Conservation (phyloP, 2,113 vertebrate species). For the Hydrochoerus hydrochaeris region DNA sequence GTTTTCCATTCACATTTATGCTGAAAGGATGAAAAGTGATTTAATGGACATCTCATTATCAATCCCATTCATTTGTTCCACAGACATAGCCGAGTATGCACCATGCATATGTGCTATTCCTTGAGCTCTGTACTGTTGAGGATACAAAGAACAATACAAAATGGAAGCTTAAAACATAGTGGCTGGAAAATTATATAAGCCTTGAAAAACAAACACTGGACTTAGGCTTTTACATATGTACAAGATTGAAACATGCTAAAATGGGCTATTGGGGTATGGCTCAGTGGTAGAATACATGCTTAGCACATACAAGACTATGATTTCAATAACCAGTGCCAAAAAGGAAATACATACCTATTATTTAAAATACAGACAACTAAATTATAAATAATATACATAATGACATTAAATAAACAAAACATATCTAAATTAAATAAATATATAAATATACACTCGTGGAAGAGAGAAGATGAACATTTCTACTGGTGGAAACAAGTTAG, state of each 20-base stretch:
- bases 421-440: background rate
- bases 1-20: background rate
- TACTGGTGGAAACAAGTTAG: background rate
- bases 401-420: background rate
- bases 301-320: background rate
- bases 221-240: background rate
- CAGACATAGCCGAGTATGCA: background rate
- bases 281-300: background rate
- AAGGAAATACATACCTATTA: background rate
- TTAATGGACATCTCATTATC: background rate
- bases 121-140: background rate
- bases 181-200: background rate
- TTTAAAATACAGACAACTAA: background rate
- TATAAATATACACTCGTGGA: background rate
- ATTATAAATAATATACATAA: background rate
- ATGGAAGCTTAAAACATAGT: conserved; percentile 9
- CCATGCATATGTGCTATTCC: background rate
- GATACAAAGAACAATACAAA: conserved; percentile 18
- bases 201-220: background rate
- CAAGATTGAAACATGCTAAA: background rate
- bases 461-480: background rate
- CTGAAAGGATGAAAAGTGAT: background rate
- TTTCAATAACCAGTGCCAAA: background rate
- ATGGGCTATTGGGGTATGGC: too few relatives aligned
- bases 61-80: background rate